A percentile compares a stretch with the other conserved stretches of the same genome.
Evolutionary conservation across 2,113 vertebrate genomes (phyloP).

Genomic region (Nymphicus hollandicus): DNA sequence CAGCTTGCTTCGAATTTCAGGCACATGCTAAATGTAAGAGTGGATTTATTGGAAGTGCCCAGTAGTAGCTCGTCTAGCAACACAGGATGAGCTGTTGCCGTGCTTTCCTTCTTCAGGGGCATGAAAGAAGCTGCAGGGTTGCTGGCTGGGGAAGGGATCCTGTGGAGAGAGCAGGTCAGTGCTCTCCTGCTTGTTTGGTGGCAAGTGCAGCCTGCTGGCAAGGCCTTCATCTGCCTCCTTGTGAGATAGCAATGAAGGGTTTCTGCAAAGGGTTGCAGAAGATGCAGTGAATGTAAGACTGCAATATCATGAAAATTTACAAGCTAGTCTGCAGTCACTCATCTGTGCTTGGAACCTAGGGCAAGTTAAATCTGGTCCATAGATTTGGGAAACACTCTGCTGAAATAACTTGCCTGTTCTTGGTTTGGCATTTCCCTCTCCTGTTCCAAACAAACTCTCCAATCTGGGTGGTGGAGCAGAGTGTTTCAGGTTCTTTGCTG

Average conservation of each 20-base stretch:
- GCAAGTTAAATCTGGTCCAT: background rate
- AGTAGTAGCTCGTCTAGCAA: background rate
- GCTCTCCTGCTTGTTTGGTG: background rate
- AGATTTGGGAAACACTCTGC: background rate
- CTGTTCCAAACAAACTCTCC: background rate
- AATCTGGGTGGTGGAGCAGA: background rate
- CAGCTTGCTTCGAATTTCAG: accelerated
- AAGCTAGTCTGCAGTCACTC: background rate
- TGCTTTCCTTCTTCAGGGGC: background rate
- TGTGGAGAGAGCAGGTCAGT: background rate
- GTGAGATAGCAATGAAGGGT: background rate
- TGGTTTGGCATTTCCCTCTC: background rate
- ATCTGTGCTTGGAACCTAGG: background rate
- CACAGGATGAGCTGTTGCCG: background rate
- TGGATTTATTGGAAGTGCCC: background rate
- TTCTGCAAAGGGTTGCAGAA: background rate
- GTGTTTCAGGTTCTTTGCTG: background rate
- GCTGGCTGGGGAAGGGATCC: background rate
- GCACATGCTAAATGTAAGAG: accelerated
- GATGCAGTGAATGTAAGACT: background rate
- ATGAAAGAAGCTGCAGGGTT: background rate
- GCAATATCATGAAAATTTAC: background rate
- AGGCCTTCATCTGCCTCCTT: background rate
- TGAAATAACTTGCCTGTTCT: background rate
- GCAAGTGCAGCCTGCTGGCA: accelerated